These are phyloP conservation scores for Rhagonycha fulva DNA, from an alignment of 2,888 invertebrate species.

Conservation along the genomic window DNA sequence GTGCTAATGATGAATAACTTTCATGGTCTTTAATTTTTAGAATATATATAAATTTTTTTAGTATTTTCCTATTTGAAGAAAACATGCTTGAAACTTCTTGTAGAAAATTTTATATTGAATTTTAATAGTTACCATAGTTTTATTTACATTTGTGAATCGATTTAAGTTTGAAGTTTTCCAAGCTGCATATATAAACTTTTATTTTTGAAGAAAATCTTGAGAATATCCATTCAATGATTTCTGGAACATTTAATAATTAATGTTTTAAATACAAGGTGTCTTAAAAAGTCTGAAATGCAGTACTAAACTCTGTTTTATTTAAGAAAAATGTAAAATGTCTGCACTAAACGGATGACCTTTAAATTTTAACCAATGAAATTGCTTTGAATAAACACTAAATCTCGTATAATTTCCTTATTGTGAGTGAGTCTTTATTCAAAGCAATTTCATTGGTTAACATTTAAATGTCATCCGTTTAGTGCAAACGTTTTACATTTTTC, in stretches of 20 bases:
- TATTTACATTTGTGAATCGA: no score
- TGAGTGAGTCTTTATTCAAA: no score
- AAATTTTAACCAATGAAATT: no score
- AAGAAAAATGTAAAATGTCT: no score
- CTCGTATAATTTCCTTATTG: no score
- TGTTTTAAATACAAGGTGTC: neutral
- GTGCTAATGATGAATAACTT: conserved; percentile 2
- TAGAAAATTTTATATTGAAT: neutral
- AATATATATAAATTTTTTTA: conserved; percentile 4
- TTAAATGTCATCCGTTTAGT: no score
- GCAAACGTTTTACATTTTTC: no score
- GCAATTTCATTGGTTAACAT: no score
- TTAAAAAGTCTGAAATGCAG: neutral
- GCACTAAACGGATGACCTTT: no score
- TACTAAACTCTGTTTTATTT: no score
- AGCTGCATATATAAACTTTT: neutral
- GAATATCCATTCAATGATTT: neutral
- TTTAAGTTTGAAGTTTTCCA: no score
- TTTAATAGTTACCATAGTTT: neutral
- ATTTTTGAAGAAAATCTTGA: neutral
- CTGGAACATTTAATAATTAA: neutral
- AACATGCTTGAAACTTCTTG: neutral
- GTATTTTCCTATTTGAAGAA: neutral
- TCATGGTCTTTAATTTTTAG: neutral
- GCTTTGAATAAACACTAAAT: no score